Conservation (phyloP, 1,140 invertebrate species). For the Rhagoletis zephyria region DNA sequence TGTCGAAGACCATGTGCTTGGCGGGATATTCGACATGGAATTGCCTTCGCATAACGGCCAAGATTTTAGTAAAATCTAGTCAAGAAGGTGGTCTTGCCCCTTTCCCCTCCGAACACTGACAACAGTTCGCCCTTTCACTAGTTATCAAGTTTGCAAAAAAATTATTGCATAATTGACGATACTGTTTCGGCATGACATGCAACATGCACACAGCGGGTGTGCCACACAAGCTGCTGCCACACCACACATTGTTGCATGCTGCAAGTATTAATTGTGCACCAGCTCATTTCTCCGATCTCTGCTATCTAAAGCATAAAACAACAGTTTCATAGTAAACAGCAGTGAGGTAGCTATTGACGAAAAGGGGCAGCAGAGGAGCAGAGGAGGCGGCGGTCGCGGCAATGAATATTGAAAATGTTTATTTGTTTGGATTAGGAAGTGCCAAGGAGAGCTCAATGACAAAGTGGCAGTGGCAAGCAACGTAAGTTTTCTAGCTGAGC, state of each 20-base stretch:
- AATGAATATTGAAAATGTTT: conserved; percentile 22
- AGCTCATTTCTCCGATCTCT: neutral
- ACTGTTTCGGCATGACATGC: neutral
- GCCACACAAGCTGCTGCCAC: conserved; percentile 22
- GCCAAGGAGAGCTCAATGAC: neutral
- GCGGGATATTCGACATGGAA: too few relatives aligned
- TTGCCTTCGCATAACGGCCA: too few relatives aligned
- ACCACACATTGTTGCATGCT: neutral
- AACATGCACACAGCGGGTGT: conserved; percentile 28
- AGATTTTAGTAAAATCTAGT: too few relatives aligned
- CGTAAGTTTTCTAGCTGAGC: neutral
- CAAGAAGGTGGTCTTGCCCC: too few relatives aligned
- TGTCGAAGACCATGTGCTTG: too few relatives aligned
- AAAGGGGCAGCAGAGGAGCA: neutral
- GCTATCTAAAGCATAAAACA: conserved; percentile 44
- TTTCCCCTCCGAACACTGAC: too few relatives aligned
- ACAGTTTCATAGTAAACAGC: neutral
- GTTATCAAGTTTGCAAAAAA: neutral
- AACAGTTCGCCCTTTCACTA: too few relatives aligned
- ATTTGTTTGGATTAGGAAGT: conserved; percentile 32
- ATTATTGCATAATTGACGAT: conserved; percentile 2
- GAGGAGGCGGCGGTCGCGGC: neutral
- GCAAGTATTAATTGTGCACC: neutral
- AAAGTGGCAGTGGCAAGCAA: neutral
- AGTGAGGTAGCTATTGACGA: neutral